Percentiles rank a stretch among this genome's conserved stretches.
Evolutionary conservation across 2,113 vertebrate genomes (phyloP).

Genomic region (Cephalopholis sonnerati): DNA sequence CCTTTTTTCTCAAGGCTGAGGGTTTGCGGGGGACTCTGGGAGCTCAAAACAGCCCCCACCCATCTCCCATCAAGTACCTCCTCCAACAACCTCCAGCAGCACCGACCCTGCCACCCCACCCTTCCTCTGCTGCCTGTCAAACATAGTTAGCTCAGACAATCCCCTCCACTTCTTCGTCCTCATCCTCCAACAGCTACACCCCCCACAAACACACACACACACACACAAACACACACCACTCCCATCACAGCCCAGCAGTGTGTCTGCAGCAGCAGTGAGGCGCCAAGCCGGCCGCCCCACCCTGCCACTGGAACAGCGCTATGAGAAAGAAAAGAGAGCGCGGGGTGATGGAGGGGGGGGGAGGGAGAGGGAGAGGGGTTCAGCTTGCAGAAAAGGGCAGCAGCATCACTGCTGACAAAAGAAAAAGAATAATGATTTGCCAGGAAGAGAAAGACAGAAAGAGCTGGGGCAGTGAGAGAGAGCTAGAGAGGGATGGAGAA

Average conservation of each 20-base stretch:
- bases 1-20: conserved; percentile 50
- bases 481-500: conserved; percentile 6
- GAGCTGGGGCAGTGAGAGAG: conserved; percentile 30
- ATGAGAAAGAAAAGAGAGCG: conserved; percentile 55
- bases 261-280: conserved; percentile 70
- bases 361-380: conserved; percentile 18
- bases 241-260: conserved; percentile 59
- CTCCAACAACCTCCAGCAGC: conserved; percentile 28
- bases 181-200: conserved; percentile 34
- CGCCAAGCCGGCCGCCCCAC: conserved; percentile 67
- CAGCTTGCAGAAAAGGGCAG: conserved; percentile 62
- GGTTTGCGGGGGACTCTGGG: conserved; percentile 6
- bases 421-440: conserved; percentile 75
- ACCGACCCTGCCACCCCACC: conserved; percentile 27
- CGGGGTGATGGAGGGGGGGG: conserved; percentile 22
- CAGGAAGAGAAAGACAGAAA: conserved; percentile 64
- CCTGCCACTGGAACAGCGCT: conserved; percentile 62
- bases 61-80: conserved; percentile 27
- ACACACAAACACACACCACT: conserved; percentile 35
- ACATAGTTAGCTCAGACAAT: conserved; percentile 77
- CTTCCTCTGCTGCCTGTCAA: conserved; percentile 79
- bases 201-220: conserved; percentile 21
- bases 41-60: conserved; percentile 37
- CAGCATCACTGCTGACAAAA: conserved; percentile 76
- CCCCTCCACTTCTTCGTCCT: conserved; percentile 20